Conservation (phyloP, 2,797 vertebrate species). For the Rhinophrynus dorsalis region DNA sequence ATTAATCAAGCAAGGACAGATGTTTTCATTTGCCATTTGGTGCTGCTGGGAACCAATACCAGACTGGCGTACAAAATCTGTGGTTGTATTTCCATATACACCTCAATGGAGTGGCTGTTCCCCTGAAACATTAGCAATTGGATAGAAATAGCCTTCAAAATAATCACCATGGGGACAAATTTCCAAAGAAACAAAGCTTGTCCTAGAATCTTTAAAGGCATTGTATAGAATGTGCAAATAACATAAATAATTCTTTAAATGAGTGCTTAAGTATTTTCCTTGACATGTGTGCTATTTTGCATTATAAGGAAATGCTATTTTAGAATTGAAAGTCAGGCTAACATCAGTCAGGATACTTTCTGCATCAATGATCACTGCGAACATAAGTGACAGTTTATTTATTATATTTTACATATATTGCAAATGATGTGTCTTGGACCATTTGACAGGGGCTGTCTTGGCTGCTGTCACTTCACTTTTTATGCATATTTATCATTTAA, state of each 20-base stretch:
- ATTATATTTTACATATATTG: conserved; percentile 42
- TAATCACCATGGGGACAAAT: conserved; percentile 11
- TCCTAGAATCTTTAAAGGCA: conserved; percentile 24
- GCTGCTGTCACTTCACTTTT: conserved; percentile 38
- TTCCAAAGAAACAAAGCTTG: background rate
- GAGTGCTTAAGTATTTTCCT: conserved; percentile 25
- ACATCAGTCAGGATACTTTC: conserved; percentile 42
- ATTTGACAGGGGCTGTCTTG: conserved; percentile 34
- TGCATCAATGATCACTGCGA: conserved; percentile 32
- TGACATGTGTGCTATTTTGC: conserved; percentile 24
- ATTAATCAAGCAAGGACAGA: background rate
- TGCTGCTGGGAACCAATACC: conserved; percentile 29
- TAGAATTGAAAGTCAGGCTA: conserved; percentile 27
- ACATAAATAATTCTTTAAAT: conserved; percentile 35
- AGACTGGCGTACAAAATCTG: conserved; percentile 18
- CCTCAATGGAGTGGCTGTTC: conserved; percentile 1
- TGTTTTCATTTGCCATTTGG: conserved; percentile 28
- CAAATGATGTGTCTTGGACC: conserved; percentile 21
- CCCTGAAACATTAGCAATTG: conserved; percentile 16
- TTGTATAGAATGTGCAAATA: conserved; percentile 38
- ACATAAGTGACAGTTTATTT: conserved; percentile 47
- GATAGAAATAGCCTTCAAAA: conserved; percentile 6
- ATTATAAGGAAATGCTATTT: conserved; percentile 40
- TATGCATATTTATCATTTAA: conserved; percentile 33
- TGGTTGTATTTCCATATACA: background rate